These are phyloP conservation scores for Seira ritae DNA, from an alignment of 2,888 invertebrate genomes.

Conservation along the genomic window DNA sequence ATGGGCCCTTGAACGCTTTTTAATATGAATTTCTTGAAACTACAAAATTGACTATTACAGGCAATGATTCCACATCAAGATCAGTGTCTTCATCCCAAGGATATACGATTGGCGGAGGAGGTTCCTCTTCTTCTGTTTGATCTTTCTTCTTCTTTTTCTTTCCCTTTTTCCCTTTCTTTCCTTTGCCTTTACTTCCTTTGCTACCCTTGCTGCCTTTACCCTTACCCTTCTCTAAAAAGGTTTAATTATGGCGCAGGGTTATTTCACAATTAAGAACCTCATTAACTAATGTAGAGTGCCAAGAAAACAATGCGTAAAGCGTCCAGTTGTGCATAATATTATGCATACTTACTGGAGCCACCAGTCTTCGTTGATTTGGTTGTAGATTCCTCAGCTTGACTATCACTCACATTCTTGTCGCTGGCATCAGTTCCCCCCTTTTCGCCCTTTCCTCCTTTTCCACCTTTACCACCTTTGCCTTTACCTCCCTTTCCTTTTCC, in stretches of 20 bases:
- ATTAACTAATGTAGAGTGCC: no score
- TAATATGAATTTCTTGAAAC: neutral
- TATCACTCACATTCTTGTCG: conserved; percentile 42
- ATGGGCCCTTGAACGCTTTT: neutral
- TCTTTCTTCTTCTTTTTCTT: conserved; percentile 65
- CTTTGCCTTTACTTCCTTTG: no score
- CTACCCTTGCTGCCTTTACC: no score
- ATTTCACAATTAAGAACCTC: no score
- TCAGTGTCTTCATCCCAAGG: conserved; percentile 72
- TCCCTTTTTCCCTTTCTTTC: conserved; percentile 30
- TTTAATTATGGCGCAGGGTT: neutral
- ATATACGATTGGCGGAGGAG: conserved; percentile 60
- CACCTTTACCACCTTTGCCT: neutral
- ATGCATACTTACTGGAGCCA: conserved; percentile 29
- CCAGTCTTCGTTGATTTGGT: conserved; percentile 41
- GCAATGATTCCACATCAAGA: conserved; percentile 68
- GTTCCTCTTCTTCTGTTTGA: conserved; percentile 69
- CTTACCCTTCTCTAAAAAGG: conserved; percentile 64
- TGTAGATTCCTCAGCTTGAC: conserved; percentile 68
- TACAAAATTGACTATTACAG: conserved; percentile 39
- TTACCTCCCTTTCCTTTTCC: conserved; percentile 38
- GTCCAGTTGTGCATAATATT: no score
- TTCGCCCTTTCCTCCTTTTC: conserved; percentile 41
- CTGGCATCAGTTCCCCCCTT: conserved; percentile 28
- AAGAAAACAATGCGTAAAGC: no score